Conservation (phyloP, 2,797 vertebrate genomes). For the Melanotaenia parkinsoni region DNA sequence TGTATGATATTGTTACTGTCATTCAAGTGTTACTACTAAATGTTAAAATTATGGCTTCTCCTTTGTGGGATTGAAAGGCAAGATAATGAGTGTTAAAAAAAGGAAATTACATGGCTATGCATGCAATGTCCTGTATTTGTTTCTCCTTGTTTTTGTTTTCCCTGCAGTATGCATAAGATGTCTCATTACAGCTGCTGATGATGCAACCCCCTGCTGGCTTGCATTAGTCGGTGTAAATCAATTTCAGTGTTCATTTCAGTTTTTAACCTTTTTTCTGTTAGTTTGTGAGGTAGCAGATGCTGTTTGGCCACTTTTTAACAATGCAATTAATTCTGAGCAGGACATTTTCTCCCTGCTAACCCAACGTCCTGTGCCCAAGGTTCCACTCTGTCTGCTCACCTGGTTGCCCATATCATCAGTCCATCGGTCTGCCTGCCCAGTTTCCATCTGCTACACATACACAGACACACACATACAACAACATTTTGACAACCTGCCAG, state of each 20-base stretch:
- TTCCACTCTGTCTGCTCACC: constrained; percentile 5
- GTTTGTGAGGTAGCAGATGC: not conserved
- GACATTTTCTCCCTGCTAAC: not conserved
- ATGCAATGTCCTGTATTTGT: too few species aligned
- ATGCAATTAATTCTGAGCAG: not conserved
- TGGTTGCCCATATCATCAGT: constrained; percentile 8
- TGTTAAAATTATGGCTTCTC: too few species aligned
- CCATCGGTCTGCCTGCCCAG: constrained; percentile 1
- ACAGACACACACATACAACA: not conserved
- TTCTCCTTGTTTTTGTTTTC: not conserved
- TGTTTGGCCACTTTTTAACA: constrained; percentile 4
- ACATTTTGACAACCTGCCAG: constrained; percentile 20
- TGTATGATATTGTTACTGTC: too few species aligned
- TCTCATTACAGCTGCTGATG: not conserved
- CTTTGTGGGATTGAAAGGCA: too few species aligned
- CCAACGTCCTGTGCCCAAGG: too few species aligned
- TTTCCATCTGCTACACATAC: not conserved
- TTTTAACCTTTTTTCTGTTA: not conserved
- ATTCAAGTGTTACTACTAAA: too few species aligned
- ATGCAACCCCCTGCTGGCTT: not conserved
- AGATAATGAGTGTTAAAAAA: too few species aligned
- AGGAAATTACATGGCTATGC: not conserved
- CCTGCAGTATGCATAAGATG: not conserved
- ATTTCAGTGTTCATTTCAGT: not conserved
- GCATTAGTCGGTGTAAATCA: not conserved